A percentile compares a stretch with the other conserved stretches of the same genome.
These are phyloP conservation scores for Abramis brama DNA, from an alignment of 2,113 vertebrate genomes.

Conservation along the genomic window DNA sequence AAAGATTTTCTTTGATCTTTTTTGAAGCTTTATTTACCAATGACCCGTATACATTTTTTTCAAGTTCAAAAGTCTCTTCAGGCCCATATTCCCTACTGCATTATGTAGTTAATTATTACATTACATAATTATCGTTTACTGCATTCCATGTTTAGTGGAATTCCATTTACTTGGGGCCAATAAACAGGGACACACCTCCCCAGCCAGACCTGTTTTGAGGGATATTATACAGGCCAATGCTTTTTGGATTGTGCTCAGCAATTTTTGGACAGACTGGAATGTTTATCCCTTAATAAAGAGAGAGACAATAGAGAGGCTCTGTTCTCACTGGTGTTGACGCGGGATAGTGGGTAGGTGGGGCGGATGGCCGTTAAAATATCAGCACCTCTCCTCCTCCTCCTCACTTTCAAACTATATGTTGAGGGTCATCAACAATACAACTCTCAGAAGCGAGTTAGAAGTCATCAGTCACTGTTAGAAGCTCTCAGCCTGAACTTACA, in stretches of 20 bases:
- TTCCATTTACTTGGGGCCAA: slow-evolving; percentile 27
- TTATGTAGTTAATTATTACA: neutral
- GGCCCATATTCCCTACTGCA: neutral
- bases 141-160: slow-evolving; percentile 15
- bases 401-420: slow-evolving; percentile 36
- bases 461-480: neutral
- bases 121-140: neutral
- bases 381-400: slow-evolving; percentile 33
- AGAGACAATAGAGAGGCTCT: slow-evolving; percentile 54
- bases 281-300: slow-evolving; percentile 65
- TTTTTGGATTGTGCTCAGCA: slow-evolving; percentile 54
- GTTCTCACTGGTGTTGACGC: slow-evolving; percentile 30
- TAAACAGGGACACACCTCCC: slow-evolving; percentile 38
- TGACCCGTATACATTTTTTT: neutral
- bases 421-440: slow-evolving; percentile 23
- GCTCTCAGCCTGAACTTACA: neutral
- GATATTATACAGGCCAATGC: slow-evolving; percentile 38
- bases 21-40: too few species aligned
- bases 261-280: slow-evolving; percentile 61
- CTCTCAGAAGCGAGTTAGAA: neutral
- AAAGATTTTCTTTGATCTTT: too few species aligned
- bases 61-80: neutral
- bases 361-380: slow-evolving; percentile 47
- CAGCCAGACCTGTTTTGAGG: slow-evolving; percentile 36
- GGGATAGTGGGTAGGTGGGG: slow-evolving; percentile 43